These are phyloP conservation scores for Neodiprion pinetum DNA, from an alignment of 1,140 invertebrate species.

Conservation along the genomic window DNA sequence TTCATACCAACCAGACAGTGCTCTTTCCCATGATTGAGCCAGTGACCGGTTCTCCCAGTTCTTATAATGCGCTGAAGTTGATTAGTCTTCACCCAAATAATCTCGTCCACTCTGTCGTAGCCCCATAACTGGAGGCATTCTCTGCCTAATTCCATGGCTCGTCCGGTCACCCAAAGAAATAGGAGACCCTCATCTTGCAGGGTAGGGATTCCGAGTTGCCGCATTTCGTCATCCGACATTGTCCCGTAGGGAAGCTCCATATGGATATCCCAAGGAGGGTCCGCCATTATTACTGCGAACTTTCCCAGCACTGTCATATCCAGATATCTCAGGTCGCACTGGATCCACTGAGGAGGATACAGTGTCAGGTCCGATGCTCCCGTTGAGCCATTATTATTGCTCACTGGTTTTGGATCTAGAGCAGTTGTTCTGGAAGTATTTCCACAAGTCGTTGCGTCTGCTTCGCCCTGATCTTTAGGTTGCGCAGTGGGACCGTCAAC, in stretches of 20 bases:
- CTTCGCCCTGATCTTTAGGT: conserved; percentile 52
- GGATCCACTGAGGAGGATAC: conserved; percentile 94
- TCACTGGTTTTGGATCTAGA: conserved; percentile 15
- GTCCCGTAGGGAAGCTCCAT: conserved; percentile 99
- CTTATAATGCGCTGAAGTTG: conserved; percentile 96
- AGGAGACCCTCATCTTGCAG: conserved; percentile 96
- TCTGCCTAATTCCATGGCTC: conserved; percentile 96
- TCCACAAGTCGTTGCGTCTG: conserved; percentile 27
- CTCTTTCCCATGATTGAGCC: conserved; percentile 99
- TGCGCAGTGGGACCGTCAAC: conserved; percentile 74
- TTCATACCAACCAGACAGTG: conserved; percentile 97
- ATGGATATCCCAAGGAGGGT: conserved; percentile 98
- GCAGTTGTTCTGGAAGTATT: conserved; percentile 6
- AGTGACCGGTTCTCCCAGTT: conserved; percentile 95
- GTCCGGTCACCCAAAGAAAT: conserved; percentile 97
- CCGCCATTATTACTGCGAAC: conserved; percentile 94
- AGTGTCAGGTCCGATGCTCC: conserved; percentile 62
- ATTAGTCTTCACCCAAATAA: conserved; percentile 99
- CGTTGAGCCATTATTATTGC: conserved; percentile 28
- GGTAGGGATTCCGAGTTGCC: conserved; percentile 87
- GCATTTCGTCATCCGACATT: conserved; percentile 99
- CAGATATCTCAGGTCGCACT: conserved; percentile 93
- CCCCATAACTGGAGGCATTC: conserved; percentile 94
- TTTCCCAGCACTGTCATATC: conserved; percentile 96
- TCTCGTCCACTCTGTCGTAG: conserved; percentile 95